A percentile compares a stretch with the other conserved stretches of the same genome.
Conservation (phyloP, 2,888 invertebrate species). For the Synanthedon formicaeformis region DNA sequence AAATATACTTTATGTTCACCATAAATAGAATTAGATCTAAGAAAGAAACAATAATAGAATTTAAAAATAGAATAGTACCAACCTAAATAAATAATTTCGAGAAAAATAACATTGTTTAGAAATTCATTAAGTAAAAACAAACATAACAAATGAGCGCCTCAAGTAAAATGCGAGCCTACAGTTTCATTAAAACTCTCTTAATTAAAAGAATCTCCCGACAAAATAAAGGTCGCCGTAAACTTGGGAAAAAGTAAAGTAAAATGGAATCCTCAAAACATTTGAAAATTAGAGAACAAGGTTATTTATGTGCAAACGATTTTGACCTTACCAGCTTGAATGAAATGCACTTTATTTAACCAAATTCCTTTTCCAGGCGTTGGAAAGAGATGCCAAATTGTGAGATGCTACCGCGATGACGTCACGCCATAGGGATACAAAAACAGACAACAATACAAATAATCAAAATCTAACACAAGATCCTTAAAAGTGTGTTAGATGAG, state of each 20-base stretch:
- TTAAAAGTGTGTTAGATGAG: constrained; percentile 8
- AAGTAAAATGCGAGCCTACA: constrained; percentile 7
- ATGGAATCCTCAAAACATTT: constrained; percentile 13
- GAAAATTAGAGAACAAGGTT: constrained; percentile 1
- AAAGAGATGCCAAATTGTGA: constrained; percentile 29
- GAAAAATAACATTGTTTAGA: background rate
- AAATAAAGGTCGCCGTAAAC: constrained; percentile 14
- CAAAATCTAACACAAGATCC: constrained; percentile 6
- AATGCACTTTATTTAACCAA: background rate
- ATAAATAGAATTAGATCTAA: no score
- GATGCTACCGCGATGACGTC: constrained; percentile 46
- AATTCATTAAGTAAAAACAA: constrained; percentile 4
- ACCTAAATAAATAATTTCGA: no score
- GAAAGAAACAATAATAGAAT: no score
- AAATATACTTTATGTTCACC: no score
- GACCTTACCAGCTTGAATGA: background rate
- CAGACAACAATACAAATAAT: constrained; percentile 21
- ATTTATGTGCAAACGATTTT: background rate
- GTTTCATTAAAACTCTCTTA: constrained; percentile 19
- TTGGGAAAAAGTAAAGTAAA: constrained; percentile 3
- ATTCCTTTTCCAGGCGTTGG: constrained; percentile 11
- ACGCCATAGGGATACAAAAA: constrained; percentile 24
- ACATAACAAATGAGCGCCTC: constrained; percentile 9
- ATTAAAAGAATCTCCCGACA: constrained; percentile 22
- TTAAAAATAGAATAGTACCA: no score